Conservation (phyloP, 2,797 vertebrate species). For the Hypotaenidia philippensis region DNA sequence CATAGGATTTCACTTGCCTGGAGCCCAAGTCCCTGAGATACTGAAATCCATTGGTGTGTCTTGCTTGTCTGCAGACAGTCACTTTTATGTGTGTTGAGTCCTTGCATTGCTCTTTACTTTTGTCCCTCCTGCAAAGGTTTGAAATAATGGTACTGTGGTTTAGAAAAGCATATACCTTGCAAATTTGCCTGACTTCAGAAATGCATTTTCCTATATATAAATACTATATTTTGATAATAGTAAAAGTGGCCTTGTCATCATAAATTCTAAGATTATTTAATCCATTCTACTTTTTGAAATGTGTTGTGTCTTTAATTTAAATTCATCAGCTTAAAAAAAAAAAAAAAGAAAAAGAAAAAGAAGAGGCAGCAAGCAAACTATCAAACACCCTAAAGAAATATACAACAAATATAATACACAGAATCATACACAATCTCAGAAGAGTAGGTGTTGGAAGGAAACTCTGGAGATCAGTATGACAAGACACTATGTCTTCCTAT, state of each 20-base stretch:
- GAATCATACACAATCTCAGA: no score
- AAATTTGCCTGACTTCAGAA: not conserved
- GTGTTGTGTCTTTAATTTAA: not conserved
- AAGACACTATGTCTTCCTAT: not conserved
- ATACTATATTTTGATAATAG: not conserved
- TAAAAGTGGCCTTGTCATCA: not conserved
- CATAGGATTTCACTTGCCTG: not conserved
- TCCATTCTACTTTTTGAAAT: not conserved
- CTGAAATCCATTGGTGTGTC: not conserved
- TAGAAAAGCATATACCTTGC: not conserved
- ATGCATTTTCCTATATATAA: not conserved
- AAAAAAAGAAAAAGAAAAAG: no score
- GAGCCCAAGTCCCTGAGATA: not conserved
- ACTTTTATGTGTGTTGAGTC: not conserved
- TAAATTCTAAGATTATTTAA: not conserved
- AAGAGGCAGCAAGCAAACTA: no score
- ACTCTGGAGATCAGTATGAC: no score
- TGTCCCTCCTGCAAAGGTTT: not conserved
- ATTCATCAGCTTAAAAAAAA: not conserved
- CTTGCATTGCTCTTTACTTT: not conserved
- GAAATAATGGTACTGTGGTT: not conserved
- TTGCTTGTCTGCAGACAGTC: not conserved
- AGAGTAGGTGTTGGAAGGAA: no score
- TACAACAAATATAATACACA: no score
- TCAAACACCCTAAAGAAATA: no score